Evolutionary conservation across 2,113 vertebrate species (phyloP).

Genomic region (pig (Sus scrofa)): DNA sequence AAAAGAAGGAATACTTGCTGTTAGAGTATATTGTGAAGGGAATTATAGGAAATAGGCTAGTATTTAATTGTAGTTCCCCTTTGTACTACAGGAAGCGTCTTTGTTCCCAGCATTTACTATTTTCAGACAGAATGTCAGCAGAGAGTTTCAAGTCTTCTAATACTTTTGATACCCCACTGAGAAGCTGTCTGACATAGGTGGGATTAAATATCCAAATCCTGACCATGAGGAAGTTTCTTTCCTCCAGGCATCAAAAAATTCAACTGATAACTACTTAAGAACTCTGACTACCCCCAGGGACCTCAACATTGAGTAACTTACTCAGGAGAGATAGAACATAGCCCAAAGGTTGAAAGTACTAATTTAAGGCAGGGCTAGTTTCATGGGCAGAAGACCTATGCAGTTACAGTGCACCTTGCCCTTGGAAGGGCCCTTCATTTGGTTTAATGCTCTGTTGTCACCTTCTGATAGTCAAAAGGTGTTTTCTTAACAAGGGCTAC

Average conservation of each 20-base stretch:
- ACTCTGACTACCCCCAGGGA: background rate
- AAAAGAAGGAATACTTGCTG: background rate
- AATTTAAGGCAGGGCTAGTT: background rate
- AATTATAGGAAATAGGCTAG: background rate
- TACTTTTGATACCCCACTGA: slow-evolving; percentile 52
- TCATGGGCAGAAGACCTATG: background rate
- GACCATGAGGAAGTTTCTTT: slow-evolving; percentile 35
- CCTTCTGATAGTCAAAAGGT: background rate
- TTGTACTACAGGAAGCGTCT: background rate
- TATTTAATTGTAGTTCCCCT: slow-evolving; percentile 37
- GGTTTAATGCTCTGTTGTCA: background rate
- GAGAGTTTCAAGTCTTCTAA: slow-evolving; percentile 47
- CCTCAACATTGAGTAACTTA: background rate
- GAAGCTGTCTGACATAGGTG: slow-evolving; percentile 29
- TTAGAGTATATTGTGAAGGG: background rate
- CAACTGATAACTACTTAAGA: slow-evolving; percentile 45
- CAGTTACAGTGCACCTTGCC: accelerated
- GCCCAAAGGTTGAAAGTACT: slow-evolving; percentile 2
- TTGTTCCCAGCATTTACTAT: slow-evolving; percentile 63
- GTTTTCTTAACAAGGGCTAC: background rate
- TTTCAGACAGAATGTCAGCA: slow-evolving; percentile 60
- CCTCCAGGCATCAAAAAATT: slow-evolving; percentile 36
- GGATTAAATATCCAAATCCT: slow-evolving; percentile 52
- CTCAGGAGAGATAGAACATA: background rate
- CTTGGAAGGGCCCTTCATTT: background rate